Conservation (phyloP, 1,140 invertebrate genomes). For the Geopemphigus sp. region DNA sequence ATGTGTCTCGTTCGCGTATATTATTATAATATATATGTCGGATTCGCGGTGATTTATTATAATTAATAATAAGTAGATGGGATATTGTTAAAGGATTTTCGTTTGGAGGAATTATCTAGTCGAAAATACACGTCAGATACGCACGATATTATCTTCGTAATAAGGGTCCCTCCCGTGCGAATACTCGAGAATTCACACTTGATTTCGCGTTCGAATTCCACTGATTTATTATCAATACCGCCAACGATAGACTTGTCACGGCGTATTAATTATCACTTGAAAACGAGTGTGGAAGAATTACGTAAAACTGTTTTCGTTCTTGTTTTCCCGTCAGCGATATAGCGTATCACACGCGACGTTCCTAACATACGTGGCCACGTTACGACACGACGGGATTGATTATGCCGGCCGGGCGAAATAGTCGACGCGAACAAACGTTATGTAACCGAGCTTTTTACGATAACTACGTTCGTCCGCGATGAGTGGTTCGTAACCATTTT, state of each 20-base stretch:
- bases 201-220: constrained; percentile 1
- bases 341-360: no score
- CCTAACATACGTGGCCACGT: no score
- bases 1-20: no score
- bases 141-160: background rate
- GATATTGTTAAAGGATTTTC: background rate
- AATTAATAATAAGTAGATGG: background rate
- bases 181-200: constrained; percentile 10
- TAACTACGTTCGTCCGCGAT: no score
- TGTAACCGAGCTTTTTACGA: no score
- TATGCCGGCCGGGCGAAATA: no score
- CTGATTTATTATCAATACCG: constrained; percentile 23
- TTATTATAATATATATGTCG: no score
- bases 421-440: no score
- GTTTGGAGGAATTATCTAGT: background rate
- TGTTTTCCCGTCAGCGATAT: no score
- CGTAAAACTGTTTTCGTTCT: background rate
- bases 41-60: background rate
- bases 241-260: background rate
- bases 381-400: no score
- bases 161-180: background rate
- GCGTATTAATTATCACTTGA: constrained; percentile 7
- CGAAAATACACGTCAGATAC: background rate
- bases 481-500: no score
- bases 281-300: constrained; percentile 2